These are phyloP conservation scores for Stomatorhinus walkeri DNA, from an alignment of 2,797 vertebrate genomes.

Conservation along the genomic window DNA sequence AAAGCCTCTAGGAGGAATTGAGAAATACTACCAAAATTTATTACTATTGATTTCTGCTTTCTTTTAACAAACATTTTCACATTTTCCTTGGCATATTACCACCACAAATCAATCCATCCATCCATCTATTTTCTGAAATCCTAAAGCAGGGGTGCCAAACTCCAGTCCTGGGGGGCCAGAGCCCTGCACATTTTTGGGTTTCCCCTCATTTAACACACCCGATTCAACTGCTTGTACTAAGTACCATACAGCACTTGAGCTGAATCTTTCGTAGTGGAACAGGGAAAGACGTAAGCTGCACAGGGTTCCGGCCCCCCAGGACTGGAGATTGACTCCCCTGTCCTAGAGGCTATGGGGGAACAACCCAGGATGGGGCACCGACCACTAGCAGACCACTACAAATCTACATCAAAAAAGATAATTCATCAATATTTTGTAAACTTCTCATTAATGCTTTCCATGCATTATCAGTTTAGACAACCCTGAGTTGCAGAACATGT, in stretches of 20 bases:
- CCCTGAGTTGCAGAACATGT: neutral
- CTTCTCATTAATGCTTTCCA: neutral
- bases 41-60: neutral
- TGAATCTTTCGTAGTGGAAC: no score
- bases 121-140: neutral
- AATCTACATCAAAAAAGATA: neutral
- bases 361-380: neutral
- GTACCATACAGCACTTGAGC: no score
- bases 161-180: no score
- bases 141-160: neutral
- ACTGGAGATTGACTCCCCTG: no score
- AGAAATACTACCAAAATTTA: neutral
- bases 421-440: neutral
- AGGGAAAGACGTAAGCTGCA: no score
- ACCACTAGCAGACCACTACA: neutral
- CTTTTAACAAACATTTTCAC: neutral
- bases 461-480: neutral
- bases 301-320: no score
- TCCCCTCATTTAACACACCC: no score
- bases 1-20: neutral
- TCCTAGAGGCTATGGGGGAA: no score
- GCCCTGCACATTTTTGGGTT: no score
- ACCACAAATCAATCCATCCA: neutral
- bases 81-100: neutral
- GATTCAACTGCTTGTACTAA: no score